A percentile compares a stretch with the other conserved stretches of the same genome.
Evolutionary conservation across 2,888 invertebrate genomes (phyloP).

Genomic region (Lottia gigantea): DNA sequence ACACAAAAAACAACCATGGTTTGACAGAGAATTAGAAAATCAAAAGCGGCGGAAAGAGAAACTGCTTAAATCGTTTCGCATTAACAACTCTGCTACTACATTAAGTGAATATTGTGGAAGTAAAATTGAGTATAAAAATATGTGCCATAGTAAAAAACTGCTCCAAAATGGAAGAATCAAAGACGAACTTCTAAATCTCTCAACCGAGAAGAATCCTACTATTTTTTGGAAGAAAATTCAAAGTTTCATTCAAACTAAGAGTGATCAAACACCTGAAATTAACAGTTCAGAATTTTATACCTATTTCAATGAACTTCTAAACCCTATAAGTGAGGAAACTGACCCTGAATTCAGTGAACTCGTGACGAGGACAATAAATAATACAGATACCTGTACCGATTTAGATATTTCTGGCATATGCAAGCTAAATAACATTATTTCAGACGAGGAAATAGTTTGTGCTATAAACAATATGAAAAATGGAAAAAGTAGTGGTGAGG

Average conservation of each 20-base stretch:
- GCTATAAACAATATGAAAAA: background rate
- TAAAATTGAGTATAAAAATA: background rate
- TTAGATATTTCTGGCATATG: no score
- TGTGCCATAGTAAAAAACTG: background rate
- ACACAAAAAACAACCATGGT: background rate
- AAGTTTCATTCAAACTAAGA: background rate
- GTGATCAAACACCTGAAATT: no score
- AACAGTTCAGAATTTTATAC: background rate
- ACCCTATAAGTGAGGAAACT: background rate
- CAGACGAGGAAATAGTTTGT: no score
- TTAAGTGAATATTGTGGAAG: background rate
- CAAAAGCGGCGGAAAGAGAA: background rate
- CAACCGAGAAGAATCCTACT: background rate
- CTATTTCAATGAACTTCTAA: background rate
- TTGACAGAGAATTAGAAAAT: background rate
- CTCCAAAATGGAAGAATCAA: no score
- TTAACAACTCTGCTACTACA: background rate
- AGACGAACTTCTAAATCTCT: no score
- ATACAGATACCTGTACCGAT: no score
- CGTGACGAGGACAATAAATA: background rate
- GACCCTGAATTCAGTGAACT: background rate
- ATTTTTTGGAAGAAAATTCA: background rate
- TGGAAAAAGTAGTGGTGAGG: slow-evolving; percentile 13
- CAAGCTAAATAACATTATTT: no score
- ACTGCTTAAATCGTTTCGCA: background rate